Conservation (phyloP, 2,888 invertebrate species). For the Meandrusa payeni region DNA sequence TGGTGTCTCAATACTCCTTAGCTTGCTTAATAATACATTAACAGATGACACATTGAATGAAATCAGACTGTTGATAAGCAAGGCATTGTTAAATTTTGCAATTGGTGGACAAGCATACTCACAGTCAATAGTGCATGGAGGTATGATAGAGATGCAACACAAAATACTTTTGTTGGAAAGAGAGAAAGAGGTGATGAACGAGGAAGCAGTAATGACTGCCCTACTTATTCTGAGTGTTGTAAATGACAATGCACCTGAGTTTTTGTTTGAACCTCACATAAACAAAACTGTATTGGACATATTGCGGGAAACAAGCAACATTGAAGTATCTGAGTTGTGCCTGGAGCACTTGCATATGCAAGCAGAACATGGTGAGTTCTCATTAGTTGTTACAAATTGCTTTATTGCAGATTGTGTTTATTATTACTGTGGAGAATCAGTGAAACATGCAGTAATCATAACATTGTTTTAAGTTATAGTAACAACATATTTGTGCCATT, state of each 20-base stretch:
- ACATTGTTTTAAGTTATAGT: too few relatives aligned
- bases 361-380: slow-evolving; percentile 85
- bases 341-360: slow-evolving; percentile 88
- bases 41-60: slow-evolving; percentile 52
- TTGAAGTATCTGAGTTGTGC: slow-evolving; percentile 88
- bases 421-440: too few relatives aligned
- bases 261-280: slow-evolving; percentile 76
- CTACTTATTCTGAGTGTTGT: slow-evolving; percentile 82
- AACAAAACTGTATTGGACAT: slow-evolving; percentile 83
- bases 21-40: slow-evolving; percentile 55
- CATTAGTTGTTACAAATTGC: neutral
- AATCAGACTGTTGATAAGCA: slow-evolving; percentile 84
- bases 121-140: slow-evolving; percentile 78
- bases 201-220: slow-evolving; percentile 78
- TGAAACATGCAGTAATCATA: too few relatives aligned
- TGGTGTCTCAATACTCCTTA: slow-evolving; percentile 72
- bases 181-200: slow-evolving; percentile 73
- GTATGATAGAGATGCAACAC: slow-evolving; percentile 75
- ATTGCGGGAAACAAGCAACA: slow-evolving; percentile 82
- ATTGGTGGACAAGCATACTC: slow-evolving; percentile 86
- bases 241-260: slow-evolving; percentile 82
- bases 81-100: slow-evolving; percentile 89
- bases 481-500: too few relatives aligned
- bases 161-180: slow-evolving; percentile 73
- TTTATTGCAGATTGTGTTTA: slow-evolving; percentile 83